Evolutionary conservation across 2,113 vertebrate genomes (phyloP).

Genomic region (Blennius ocellaris): DNA sequence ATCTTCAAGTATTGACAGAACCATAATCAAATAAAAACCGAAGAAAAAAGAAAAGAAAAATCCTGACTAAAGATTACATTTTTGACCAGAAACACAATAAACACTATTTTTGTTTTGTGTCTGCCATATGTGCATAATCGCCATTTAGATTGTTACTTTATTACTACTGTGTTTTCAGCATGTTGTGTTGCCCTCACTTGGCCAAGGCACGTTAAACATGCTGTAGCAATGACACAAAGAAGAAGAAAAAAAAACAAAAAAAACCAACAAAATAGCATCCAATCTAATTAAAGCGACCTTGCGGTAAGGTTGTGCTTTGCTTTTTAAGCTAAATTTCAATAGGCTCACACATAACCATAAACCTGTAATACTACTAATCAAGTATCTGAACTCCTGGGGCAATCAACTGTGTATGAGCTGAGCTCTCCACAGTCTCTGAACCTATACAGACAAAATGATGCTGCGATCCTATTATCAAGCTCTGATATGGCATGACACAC

Average conservation of each 20-base stretch:
- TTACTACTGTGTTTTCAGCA: background rate
- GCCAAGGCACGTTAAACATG: background rate
- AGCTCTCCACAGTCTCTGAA: conserved; percentile 19
- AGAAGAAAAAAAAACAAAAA: background rate
- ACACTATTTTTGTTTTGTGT: background rate
- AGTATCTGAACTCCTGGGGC: conserved; percentile 24
- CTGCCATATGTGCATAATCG: background rate
- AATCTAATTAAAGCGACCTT: background rate
- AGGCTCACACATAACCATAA: conserved; percentile 27
- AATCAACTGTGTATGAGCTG: conserved; percentile 12
- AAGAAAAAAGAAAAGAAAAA: background rate
- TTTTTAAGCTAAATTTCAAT: conserved; percentile 13
- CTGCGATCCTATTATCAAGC: conserved; percentile 45
- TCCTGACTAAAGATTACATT: background rate
- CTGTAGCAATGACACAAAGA: background rate
- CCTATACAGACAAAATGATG: conserved; percentile 24
- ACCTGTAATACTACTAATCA: conserved; percentile 21
- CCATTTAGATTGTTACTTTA: background rate
- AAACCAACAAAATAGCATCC: no score
- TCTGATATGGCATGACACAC: conserved; percentile 39
- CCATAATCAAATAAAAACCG: background rate
- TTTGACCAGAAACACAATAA: background rate
- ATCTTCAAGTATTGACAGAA: no score
- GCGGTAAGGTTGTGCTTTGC: background rate
- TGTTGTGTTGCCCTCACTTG: background rate